Conservation (phyloP, 2,113 vertebrate genomes). For the Acanthisitta chloris region DNA sequence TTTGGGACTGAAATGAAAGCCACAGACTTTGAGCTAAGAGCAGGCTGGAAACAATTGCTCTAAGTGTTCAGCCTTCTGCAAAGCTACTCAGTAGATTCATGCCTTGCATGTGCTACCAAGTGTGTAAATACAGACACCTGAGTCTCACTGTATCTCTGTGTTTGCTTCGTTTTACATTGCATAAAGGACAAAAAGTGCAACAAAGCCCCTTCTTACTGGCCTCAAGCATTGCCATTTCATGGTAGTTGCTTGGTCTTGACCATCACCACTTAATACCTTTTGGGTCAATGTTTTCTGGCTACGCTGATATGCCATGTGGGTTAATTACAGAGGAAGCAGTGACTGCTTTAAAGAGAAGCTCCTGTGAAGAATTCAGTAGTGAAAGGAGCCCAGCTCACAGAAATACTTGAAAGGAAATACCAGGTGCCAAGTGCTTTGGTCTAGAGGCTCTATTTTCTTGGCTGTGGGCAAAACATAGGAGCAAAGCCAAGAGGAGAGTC, state of each 20-base stretch:
- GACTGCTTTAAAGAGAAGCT: slow-evolving; percentile 43
- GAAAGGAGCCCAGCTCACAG: slow-evolving; percentile 38
- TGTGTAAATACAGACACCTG: not conserved
- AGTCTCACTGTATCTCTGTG: not conserved
- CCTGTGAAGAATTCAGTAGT: slow-evolving; percentile 21
- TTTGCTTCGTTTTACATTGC: not conserved
- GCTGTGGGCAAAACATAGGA: slow-evolving; percentile 8
- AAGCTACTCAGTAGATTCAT: not conserved
- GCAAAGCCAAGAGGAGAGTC: slow-evolving; percentile 3
- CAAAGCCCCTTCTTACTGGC: not conserved
- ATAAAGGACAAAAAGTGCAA: not conserved
- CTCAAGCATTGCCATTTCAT: not conserved
- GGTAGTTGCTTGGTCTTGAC: not conserved
- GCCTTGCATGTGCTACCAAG: not conserved
- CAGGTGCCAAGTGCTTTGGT: slow-evolving; percentile 59
- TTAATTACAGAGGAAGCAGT: slow-evolving; percentile 55
- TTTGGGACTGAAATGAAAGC: not conserved
- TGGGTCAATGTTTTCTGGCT: not conserved
- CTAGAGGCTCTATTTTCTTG: slow-evolving; percentile 56
- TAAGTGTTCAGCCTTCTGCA: not conserved
- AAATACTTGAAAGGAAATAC: slow-evolving; percentile 62
- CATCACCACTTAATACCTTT: not conserved
- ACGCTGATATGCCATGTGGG: not conserved
- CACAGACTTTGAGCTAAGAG: not conserved
- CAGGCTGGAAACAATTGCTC: not conserved